Evolutionary conservation across 1,140 invertebrate genomes (phyloP).

Genomic region (Teleogryllus occipitalis): DNA sequence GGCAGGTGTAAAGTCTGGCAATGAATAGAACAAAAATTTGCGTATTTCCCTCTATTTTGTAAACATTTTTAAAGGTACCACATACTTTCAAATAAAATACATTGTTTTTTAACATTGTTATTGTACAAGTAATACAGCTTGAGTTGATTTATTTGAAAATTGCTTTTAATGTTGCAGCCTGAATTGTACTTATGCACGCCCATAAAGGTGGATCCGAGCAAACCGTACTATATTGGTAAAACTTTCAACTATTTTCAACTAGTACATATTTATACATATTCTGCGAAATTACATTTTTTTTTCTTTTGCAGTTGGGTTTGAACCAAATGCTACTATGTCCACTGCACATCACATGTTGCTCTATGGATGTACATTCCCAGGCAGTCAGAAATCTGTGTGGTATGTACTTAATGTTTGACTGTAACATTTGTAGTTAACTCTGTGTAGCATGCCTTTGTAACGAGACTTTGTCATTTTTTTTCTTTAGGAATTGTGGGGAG

Average conservation of each 20-base stretch:
- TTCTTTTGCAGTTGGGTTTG: slow-evolving; percentile 70
- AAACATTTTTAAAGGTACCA: too few relatives aligned
- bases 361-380: slow-evolving; percentile 85
- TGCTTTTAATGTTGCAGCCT: slow-evolving; percentile 48
- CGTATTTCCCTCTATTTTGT: too few relatives aligned
- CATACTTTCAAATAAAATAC: too few relatives aligned
- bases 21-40: too few relatives aligned
- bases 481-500: slow-evolving; percentile 79
- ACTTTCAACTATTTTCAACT: neutral
- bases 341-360: slow-evolving; percentile 94
- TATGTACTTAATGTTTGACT: slow-evolving; percentile 29
- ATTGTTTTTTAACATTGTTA: too few relatives aligned
- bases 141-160: too few relatives aligned
- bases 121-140: too few relatives aligned
- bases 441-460: neutral
- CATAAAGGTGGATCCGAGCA: slow-evolving; percentile 58
- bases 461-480: slow-evolving; percentile 12
- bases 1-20: too few relatives aligned
- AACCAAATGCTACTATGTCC: slow-evolving; percentile 84
- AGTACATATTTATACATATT: neutral
- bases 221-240: slow-evolving; percentile 67
- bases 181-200: slow-evolving; percentile 81
- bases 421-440: too few relatives aligned
- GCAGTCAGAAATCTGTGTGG: slow-evolving; percentile 70
- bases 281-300: slow-evolving; percentile 17